phyloP scores from a whole-genome alignment of 2,113 vertebrate genomes.

The Phrynocephalus versicolor region DNA sequence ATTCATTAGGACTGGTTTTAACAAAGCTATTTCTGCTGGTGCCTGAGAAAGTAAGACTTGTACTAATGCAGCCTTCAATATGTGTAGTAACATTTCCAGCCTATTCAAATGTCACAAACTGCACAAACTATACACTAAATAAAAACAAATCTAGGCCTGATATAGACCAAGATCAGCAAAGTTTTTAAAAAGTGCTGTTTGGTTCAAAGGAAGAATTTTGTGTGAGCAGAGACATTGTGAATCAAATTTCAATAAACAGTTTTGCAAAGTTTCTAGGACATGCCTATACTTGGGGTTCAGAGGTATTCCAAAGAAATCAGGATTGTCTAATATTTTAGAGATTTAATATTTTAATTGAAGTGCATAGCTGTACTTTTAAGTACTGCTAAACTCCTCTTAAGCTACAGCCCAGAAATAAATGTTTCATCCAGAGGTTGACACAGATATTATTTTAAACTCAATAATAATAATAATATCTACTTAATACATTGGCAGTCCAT shows the following conservation, averaged over 20 bases:
- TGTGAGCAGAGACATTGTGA: background rate
- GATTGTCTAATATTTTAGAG: background rate
- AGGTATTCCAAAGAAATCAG: background rate
- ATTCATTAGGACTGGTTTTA: background rate
- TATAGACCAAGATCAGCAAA: background rate
- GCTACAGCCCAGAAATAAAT: background rate
- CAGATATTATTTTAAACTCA: background rate
- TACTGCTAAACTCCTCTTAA: background rate
- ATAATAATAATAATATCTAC: background rate
- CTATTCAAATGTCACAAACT: background rate
- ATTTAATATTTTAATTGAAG: background rate
- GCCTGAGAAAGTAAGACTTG: conserved; percentile 9
- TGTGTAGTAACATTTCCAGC: fast-evolving
- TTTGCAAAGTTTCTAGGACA: background rate
- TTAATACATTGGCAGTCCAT: background rate
- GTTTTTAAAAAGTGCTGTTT: background rate
- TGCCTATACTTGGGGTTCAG: background rate
- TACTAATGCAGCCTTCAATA: conserved; percentile 1
- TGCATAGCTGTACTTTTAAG: too few species aligned
- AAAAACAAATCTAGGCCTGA: background rate
- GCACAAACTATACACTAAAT: background rate
- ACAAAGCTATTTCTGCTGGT: background rate
- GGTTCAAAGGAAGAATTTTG: background rate
- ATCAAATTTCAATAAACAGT: background rate
- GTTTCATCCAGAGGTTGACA: background rate